Evolutionary conservation across 2,888 invertebrate genomes (phyloP), one percentile per base, ranked within the genome.

Genomic region (Athripsodes cinereus): DNA sequence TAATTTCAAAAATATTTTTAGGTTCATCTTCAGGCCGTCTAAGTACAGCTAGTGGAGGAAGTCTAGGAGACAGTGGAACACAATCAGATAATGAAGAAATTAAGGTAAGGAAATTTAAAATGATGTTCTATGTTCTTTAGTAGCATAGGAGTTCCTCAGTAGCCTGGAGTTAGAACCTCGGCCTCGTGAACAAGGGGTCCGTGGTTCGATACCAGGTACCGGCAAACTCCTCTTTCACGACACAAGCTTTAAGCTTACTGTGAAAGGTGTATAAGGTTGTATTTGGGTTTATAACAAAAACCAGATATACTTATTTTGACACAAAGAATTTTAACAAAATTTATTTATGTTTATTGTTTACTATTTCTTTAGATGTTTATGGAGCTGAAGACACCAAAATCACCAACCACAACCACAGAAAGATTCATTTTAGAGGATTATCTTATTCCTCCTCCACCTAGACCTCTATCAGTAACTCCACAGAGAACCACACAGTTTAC

Each of bases 1-100:
- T 34, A 34, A 34, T 34, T 34, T 13, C 8, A 34, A 13, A n/a
- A 8, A 13, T 46, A 13, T 11, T 26, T 26, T 26, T 10, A 86
- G 86, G 86, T 70, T 90, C 90, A 0, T 90, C 90, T 0, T 90
- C 90, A 0, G 91, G 91, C 0, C 81, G 90, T 11, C 81, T 90
- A 70, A 92, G 92, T 67, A 91, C 89, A 1, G 87, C 87, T 10
- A 90, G 90, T 66, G 90, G 88, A 2, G 85, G 87, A 31, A 91
- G 91, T 66, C 78, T 89, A 0, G 90, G 89, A 0, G 92, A 92
- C 67, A 90, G 90, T 68, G 91, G 92, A 56, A 89, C 90, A 0
- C 90, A 90, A 68, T 92, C 92, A 0, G 92, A 92, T 70, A 84
- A 85, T 55, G 92, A 92, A 62, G 91, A 91, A 56, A 83, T 88